A percentile compares a stretch with the other conserved stretches of the same genome.
These are phyloP conservation scores for Scolopax bukidnonensis DNA, from an alignment of 2,797 vertebrate species.

Conservation along the genomic window DNA sequence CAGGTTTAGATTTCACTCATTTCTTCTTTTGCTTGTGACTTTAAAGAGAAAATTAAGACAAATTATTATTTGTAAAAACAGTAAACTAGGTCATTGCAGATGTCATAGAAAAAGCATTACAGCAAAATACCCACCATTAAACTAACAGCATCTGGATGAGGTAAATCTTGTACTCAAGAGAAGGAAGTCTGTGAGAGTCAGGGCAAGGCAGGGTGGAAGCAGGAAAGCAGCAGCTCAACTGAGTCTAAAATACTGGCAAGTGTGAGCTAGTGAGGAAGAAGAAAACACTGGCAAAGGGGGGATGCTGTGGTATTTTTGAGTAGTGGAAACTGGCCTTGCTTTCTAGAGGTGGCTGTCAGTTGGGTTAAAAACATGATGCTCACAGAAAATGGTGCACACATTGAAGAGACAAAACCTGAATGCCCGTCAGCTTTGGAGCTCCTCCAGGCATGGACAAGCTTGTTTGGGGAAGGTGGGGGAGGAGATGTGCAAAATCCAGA, in stretches of 20 bases:
- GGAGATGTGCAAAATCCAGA: neutral
- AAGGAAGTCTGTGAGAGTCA: neutral
- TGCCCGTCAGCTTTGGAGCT: neutral
- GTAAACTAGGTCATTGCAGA: conserved; percentile 49
- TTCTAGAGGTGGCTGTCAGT: neutral
- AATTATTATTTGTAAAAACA: conserved; percentile 35
- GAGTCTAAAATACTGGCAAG: neutral
- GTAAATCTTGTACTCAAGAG: neutral
- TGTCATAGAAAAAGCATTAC: conserved; percentile 14
- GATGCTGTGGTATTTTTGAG: neutral
- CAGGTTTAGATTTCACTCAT: conserved; percentile 37
- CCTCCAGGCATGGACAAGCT: neutral
- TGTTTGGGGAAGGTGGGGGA: neutral
- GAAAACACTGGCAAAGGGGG: neutral
- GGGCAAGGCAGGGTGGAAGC: neutral
- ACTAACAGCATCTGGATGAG: neutral
- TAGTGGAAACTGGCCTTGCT: neutral
- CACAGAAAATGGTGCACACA: neutral
- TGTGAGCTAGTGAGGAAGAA: neutral
- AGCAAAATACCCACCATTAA: conserved; percentile 26
- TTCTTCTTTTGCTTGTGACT: conserved; percentile 24
- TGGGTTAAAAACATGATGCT: neutral
- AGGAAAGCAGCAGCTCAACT: neutral
- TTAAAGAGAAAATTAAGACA: conserved; percentile 55
- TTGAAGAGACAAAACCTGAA: neutral